Conservation (phyloP, 2,888 invertebrate species). For the Muschampia plurimacula region DNA sequence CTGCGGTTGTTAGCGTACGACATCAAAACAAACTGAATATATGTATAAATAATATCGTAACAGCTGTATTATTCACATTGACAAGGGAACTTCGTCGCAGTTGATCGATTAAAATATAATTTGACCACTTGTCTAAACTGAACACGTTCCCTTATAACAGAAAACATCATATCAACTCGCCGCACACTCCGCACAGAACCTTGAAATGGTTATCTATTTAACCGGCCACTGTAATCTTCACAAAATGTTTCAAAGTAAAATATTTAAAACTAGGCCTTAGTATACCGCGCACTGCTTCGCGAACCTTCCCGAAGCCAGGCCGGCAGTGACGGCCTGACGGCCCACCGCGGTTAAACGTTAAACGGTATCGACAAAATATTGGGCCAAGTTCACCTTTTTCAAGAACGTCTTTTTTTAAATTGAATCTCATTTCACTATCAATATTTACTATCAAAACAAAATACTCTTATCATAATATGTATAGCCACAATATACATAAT, state of each 20-base stretch:
- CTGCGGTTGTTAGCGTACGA: background rate
- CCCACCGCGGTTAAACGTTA: background rate
- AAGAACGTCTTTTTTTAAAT: background rate
- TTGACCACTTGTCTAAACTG: background rate
- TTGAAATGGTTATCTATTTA: constrained; percentile 1
- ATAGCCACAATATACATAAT: background rate
- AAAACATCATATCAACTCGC: background rate
- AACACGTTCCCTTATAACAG: background rate
- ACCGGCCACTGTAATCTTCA: constrained; percentile 1
- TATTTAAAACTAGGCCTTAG: background rate
- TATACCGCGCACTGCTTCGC: constrained; percentile 22
- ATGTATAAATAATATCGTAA: too few relatives aligned
- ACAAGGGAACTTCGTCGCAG: background rate
- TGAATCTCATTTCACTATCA: background rate
- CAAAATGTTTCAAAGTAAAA: background rate
- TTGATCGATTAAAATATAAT: background rate
- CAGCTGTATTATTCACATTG: too few relatives aligned
- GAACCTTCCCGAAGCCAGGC: constrained; percentile 40
- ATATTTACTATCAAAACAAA: background rate
- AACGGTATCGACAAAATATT: constrained; percentile 19
- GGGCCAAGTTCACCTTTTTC: constrained; percentile 10
- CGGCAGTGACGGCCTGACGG: background rate
- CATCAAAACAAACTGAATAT: constrained; percentile 1
- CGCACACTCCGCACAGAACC: constrained; percentile 2
- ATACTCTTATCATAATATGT: background rate